Conservation (phyloP, 2,113 vertebrate genomes). For the Eudyptes chrysolophus region DNA sequence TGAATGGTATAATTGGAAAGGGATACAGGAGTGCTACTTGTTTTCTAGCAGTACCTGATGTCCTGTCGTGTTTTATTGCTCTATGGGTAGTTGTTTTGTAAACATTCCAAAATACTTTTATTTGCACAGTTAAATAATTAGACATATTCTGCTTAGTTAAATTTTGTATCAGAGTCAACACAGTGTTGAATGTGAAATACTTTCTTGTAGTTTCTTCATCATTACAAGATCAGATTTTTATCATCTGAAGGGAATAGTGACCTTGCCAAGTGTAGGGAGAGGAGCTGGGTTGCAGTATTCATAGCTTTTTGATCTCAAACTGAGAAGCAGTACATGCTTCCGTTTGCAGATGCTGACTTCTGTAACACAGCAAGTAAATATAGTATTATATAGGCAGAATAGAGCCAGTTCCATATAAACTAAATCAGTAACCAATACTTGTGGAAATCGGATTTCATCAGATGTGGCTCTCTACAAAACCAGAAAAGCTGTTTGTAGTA, state of each 20-base stretch:
- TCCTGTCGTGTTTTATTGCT: neutral
- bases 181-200: neutral
- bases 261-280: neutral
- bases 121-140: neutral
- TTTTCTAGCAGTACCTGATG: neutral
- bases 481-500: neutral
- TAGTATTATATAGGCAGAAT: neutral
- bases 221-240: neutral
- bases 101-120: neutral
- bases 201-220: neutral
- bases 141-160: neutral
- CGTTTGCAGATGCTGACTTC: neutral
- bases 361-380: neutral
- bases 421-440: neutral
- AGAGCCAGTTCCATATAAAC: neutral
- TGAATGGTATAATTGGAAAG: neutral
- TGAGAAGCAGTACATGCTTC: neutral
- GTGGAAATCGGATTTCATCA: neutral
- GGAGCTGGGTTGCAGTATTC: neutral
- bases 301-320: neutral
- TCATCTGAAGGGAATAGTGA: neutral
- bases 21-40: neutral
- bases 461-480: neutral
- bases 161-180: neutral
- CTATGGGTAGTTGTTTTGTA: neutral